A percentile compares a stretch with the other conserved stretches of the same genome.
Conservation (phyloP, 2,113 vertebrate species). For the Burhinus bistriatus region DNA sequence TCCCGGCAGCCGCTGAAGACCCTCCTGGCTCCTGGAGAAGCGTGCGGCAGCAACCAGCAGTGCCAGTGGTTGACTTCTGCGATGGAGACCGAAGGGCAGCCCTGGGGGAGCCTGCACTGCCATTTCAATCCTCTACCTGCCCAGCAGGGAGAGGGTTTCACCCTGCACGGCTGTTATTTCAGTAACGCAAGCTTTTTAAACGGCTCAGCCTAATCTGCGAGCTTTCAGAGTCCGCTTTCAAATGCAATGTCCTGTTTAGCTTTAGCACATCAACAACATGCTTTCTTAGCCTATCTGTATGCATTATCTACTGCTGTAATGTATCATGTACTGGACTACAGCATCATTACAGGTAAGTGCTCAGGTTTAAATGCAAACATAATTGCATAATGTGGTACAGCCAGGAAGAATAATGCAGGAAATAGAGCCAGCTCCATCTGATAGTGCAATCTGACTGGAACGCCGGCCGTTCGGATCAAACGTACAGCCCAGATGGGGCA, state of each 20-base stretch:
- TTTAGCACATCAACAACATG: constrained; percentile 68
- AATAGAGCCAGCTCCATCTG: constrained; percentile 76
- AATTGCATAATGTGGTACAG: constrained; percentile 76
- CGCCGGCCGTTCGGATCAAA: constrained; percentile 58
- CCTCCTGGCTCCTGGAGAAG: neutral
- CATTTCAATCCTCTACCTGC: neutral
- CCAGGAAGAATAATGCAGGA: constrained; percentile 77
- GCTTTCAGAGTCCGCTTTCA: constrained; percentile 57
- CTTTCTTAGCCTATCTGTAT: constrained; percentile 73
- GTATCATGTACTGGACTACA: constrained; percentile 70
- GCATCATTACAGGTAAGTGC: constrained; percentile 78
- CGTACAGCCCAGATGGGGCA: constrained; percentile 51
- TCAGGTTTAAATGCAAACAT: constrained; percentile 78
- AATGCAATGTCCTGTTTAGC: constrained; percentile 62
- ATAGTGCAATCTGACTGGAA: constrained; percentile 74
- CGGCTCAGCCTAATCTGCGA: constrained; percentile 1
- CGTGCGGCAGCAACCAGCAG: neutral
- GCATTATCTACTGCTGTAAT: constrained; percentile 76
- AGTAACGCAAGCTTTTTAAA: neutral
- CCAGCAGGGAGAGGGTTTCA: neutral
- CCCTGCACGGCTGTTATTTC: neutral
- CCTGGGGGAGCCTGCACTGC: neutral
- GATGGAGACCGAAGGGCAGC: accelerated
- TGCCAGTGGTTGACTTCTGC: accelerated
- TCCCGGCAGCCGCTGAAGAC: neutral